These are phyloP conservation scores for Didymodactylos carnosus DNA, from an alignment of 2,888 invertebrate genomes.

Conservation along the genomic window DNA sequence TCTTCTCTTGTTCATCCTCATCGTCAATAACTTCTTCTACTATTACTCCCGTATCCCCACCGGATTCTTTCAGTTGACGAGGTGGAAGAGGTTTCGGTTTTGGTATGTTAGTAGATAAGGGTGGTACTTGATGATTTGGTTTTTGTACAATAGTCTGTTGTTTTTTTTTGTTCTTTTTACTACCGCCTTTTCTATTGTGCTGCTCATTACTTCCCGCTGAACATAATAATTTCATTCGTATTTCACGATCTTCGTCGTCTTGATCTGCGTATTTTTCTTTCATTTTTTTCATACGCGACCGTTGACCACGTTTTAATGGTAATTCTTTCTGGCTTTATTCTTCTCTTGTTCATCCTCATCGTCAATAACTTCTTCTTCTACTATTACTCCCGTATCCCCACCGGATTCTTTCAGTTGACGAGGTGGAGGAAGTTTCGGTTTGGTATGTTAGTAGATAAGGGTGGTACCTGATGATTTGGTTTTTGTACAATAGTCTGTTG, in stretches of 20 bases:
- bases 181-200: too few relatives aligned
- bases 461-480: not conserved
- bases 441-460: too few relatives aligned
- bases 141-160: not conserved
- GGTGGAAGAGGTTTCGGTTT: too few relatives aligned
- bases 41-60: not conserved
- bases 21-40: not conserved
- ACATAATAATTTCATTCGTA: slow-evolving; percentile 10
- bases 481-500: not conserved
- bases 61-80: not conserved
- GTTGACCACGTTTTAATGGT: slow-evolving; percentile 10
- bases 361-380: not conserved
- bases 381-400: not conserved
- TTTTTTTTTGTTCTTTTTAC: too few relatives aligned
- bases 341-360: not conserved
- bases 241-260: slow-evolving; percentile 13
- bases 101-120: too few relatives aligned
- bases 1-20: not conserved
- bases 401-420: not conserved
- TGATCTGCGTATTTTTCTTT: slow-evolving; percentile 13
- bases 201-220: not conserved
- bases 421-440: too few relatives aligned
- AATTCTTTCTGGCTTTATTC: too few relatives aligned
- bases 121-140: not conserved
- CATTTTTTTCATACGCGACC: slow-evolving; percentile 4